phyloP scores from a whole-genome alignment of 2,888 invertebrate species.

The Thymelicus lineola region DNA sequence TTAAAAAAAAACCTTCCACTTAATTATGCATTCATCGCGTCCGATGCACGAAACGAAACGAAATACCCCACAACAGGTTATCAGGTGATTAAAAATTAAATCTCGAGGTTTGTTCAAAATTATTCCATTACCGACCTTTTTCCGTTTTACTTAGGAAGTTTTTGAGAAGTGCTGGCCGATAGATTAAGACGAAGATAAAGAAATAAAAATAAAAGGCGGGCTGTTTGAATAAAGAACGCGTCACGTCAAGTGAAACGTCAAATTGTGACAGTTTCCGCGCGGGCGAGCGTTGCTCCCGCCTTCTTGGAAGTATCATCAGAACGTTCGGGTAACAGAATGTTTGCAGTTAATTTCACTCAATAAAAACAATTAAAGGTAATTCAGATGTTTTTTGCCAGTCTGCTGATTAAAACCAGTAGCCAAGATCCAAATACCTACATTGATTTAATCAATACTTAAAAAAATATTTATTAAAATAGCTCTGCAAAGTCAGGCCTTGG shows the following conservation, averaged over 20 bases:
- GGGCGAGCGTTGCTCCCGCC: slow-evolving; percentile 72
- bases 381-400: slow-evolving; percentile 25
- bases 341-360: slow-evolving; percentile 56
- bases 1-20: slow-evolving; percentile 76
- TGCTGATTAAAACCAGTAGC: slow-evolving; percentile 15
- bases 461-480: too few relatives aligned
- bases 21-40: slow-evolving; percentile 82
- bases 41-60: slow-evolving; percentile 71
- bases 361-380: slow-evolving; percentile 43
- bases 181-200: slow-evolving; percentile 75
- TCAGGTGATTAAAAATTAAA: slow-evolving; percentile 77
- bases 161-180: slow-evolving; percentile 55
- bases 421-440: slow-evolving; percentile 25
- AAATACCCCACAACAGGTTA: slow-evolving; percentile 81
- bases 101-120: slow-evolving; percentile 53
- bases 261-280: slow-evolving; percentile 84
- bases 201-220: slow-evolving; percentile 77
- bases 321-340: slow-evolving; percentile 51
- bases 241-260: slow-evolving; percentile 83
- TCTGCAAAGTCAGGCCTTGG: too few relatives aligned
- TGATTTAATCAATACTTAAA: background rate
- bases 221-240: slow-evolving; percentile 81
- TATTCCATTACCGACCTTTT: slow-evolving; percentile 65
- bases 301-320: slow-evolving; percentile 73
- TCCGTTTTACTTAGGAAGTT: slow-evolving; percentile 51